Conservation (phyloP, 37 sponge, comb jelly and placozoan genomes). For the Diacarnus erythraeanus region DNA sequence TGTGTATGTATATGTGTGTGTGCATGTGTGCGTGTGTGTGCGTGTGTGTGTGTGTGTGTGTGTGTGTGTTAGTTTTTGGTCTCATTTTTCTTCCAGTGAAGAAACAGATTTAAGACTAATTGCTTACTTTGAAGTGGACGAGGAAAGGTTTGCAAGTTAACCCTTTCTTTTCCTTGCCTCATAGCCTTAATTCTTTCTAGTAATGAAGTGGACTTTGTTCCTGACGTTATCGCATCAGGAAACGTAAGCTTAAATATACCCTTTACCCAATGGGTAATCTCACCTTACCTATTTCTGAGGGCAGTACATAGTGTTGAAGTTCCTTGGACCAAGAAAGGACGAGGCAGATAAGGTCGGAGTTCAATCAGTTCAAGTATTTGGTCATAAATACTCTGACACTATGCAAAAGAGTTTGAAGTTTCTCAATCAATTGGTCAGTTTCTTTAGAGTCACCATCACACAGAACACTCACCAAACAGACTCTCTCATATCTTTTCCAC, state of each 20-base stretch:
- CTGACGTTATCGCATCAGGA: constrained; percentile 2
- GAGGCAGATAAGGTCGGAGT: constrained; percentile 51
- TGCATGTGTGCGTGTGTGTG: too few species aligned
- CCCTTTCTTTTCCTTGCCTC: neutral
- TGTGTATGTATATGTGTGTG: too few species aligned
- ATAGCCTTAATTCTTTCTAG: neutral
- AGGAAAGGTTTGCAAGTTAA: constrained; percentile 27
- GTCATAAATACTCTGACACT: constrained; percentile 30
- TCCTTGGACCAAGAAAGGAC: constrained; percentile 20
- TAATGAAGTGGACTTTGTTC: neutral
- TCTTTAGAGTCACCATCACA: neutral
- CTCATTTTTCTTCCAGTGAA: neutral
- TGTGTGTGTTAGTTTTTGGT: neutral
- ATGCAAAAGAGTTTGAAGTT: neutral
- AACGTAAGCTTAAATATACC: neutral
- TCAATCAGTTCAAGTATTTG: constrained; percentile 38
- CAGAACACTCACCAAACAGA: neutral
- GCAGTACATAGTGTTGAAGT: constrained; percentile 53
- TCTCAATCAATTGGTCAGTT: constrained; percentile 17
- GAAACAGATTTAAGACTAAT: constrained; percentile 6
- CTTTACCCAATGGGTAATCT: too few species aligned
- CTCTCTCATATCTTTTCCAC: neutral
- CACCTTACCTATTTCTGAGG: too few species aligned
- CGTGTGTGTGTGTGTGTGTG: neutral
- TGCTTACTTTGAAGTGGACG: constrained; percentile 42